These are phyloP conservation scores for Limulus polyphemus DNA, from an alignment of 2,888 invertebrate species.

Conservation along the genomic window DNA sequence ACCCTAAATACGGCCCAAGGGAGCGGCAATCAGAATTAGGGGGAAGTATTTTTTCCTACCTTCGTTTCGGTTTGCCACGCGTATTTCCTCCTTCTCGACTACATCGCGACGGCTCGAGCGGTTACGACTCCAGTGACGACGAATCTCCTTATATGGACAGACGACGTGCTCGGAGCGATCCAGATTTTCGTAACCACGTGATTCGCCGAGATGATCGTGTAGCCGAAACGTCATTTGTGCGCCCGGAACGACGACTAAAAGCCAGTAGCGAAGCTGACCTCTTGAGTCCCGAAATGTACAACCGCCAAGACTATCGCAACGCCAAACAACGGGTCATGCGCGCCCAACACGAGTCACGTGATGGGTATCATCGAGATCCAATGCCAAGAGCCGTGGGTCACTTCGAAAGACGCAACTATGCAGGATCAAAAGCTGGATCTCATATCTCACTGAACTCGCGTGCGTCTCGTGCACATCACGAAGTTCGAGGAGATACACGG, in stretches of 20 bases:
- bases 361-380: conserved; percentile 18
- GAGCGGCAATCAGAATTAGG: conserved; percentile 52
- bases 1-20: conserved; percentile 76
- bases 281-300: conserved; percentile 37
- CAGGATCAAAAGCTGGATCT: conserved; percentile 19
- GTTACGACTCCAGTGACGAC: conserved; percentile 78
- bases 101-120: conserved; percentile 64
- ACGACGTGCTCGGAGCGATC: conserved; percentile 59
- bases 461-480: conserved; percentile 7
- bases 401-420: conserved; percentile 1
- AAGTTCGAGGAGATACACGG: conserved; percentile 4
- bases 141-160: conserved; percentile 28
- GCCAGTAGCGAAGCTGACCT: conserved; percentile 80
- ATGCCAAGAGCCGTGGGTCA: conserved; percentile 15
- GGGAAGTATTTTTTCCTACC: conserved; percentile 82
- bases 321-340: conserved; percentile 10
- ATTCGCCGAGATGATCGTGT: conserved; percentile 30
- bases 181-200: conserved; percentile 62
- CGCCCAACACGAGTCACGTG: conserved; percentile 13
- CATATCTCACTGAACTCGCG: conserved; percentile 22
- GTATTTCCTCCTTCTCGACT: conserved; percentile 56
- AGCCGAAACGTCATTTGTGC: conserved; percentile 1
- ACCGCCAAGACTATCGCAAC: background rate
- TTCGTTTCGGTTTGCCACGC: conserved; percentile 83
- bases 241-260: conserved; percentile 22